These are phyloP conservation scores for Orthosia cruda DNA, from an alignment of 2,888 invertebrate genomes.

Conservation along the genomic window DNA sequence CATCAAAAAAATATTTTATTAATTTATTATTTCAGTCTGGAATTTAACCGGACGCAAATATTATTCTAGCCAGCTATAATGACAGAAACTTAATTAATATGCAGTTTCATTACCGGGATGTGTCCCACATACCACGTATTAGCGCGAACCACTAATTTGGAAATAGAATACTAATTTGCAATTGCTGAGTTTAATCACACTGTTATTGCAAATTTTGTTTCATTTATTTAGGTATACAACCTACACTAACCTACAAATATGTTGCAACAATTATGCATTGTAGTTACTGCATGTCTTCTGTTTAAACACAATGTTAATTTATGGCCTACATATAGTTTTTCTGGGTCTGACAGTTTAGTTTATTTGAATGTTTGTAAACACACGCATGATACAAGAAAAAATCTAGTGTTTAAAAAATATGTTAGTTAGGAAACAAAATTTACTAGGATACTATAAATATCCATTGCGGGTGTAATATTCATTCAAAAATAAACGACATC, in stretches of 20 bases:
- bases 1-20: background rate
- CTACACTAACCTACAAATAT: no score
- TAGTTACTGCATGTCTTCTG: background rate
- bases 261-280: no score
- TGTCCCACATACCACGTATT: conserved; percentile 21
- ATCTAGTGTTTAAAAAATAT: no score
- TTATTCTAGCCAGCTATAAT: conserved; percentile 10
- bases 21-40: background rate
- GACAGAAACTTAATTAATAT: conserved; percentile 26
- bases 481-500: background rate
- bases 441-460: background rate
- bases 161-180: conserved; percentile 43
- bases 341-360: no score
- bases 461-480: background rate
- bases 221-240: background rate
- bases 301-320: no score
- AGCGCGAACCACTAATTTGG: conserved; percentile 31
- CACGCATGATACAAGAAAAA: no score
- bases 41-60: background rate
- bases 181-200: conserved; percentile 6
- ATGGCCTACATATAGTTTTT: no score
- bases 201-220: background rate
- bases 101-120: conserved; percentile 31
- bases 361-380: no score
- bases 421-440: background rate